Conservation (phyloP, 2,888 invertebrate species). For the Diadegma fenestrale region DNA sequence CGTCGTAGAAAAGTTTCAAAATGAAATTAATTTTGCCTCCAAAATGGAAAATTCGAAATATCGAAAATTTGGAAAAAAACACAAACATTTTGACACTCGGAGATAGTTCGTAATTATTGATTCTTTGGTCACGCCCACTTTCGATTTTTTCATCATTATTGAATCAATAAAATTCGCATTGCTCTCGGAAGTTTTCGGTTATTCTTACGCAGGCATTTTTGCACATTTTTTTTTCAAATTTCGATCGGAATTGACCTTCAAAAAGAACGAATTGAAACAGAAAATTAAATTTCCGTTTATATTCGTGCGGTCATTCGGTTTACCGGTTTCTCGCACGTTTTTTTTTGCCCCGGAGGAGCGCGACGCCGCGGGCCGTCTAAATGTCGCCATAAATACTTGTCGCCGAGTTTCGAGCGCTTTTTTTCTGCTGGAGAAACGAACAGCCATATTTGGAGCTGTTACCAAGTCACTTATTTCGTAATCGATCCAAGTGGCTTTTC, state of each 20-base stretch:
- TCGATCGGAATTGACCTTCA: neutral
- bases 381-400: conserved; percentile 12
- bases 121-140: neutral
- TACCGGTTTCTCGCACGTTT: conserved; percentile 3
- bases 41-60: neutral
- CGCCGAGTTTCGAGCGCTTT: conserved; percentile 17
- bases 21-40: no score
- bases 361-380: neutral
- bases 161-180: neutral
- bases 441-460: conserved; percentile 45
- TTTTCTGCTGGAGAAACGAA: conserved; percentile 32
- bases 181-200: neutral
- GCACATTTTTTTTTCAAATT: neutral
- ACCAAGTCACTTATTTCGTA: conserved; percentile 32
- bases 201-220: neutral
- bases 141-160: neutral
- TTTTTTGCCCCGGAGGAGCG: neutral
- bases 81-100: neutral
- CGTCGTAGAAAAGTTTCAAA: neutral
- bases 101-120: neutral
- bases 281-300: neutral
- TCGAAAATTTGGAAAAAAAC: neutral
- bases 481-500: conserved; percentile 43
- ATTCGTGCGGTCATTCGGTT: neutral
- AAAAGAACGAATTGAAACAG: neutral